Evolutionary conservation across 2,113 vertebrate genomes (phyloP).

Genomic region (Struthio camelus): DNA sequence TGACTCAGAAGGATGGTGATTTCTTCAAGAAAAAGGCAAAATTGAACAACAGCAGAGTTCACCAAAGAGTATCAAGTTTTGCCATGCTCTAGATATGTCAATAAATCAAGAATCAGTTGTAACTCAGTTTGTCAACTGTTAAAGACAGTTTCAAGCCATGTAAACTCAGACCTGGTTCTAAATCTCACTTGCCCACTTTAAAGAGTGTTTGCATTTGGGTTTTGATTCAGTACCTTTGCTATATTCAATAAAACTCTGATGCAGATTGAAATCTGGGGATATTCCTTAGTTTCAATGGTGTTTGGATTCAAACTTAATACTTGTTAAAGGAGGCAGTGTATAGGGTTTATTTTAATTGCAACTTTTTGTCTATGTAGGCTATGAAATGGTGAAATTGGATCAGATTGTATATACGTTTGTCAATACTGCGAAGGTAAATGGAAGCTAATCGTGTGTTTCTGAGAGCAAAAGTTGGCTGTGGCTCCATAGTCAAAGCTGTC

Average conservation of each 20-base stretch:
- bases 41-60: background rate
- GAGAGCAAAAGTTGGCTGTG: background rate
- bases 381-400: background rate
- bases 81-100: background rate
- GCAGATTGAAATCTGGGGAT: background rate
- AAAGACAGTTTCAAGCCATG: background rate
- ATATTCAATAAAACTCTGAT: background rate
- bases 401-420: background rate
- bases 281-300: background rate
- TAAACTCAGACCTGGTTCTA: background rate
- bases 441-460: background rate
- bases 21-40: background rate
- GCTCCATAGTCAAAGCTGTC: background rate
- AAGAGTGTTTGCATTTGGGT: background rate
- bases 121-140: background rate
- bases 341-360: background rate
- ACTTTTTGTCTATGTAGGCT: background rate
- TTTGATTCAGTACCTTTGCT: background rate
- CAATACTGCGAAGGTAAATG: background rate
- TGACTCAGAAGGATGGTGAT: background rate
- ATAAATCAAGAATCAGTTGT: background rate
- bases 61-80: background rate
- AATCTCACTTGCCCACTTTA: background rate
- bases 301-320: background rate
- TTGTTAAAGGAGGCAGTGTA: background rate